Evolutionary conservation across 2,888 invertebrate genomes (phyloP).

Genomic region (Uloborus plumipes): DNA sequence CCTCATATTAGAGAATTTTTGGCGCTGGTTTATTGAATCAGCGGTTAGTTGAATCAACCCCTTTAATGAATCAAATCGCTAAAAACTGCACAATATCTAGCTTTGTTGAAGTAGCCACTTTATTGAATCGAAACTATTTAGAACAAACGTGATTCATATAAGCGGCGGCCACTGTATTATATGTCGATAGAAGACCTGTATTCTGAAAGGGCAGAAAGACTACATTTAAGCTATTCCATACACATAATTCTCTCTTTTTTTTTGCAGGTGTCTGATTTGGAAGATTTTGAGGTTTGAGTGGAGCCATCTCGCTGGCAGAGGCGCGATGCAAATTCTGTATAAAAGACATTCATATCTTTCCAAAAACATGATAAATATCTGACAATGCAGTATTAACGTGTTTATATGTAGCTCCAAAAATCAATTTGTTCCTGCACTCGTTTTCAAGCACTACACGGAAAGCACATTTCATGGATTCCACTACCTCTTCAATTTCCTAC

Average conservation of each 20-base stretch:
- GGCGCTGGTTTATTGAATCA: too few relatives aligned
- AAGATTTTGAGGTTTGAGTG: constrained; percentile 38
- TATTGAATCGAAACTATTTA: too few relatives aligned
- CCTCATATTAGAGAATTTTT: too few relatives aligned
- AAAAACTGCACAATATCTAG: too few relatives aligned
- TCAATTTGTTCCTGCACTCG: constrained; percentile 26
- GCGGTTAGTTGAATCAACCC: too few relatives aligned
- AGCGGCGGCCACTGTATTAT: too few relatives aligned
- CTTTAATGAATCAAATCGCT: too few relatives aligned
- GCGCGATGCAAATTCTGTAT: constrained; percentile 31
- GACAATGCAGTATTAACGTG: constrained; percentile 55
- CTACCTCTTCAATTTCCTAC: background rate
- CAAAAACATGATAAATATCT: constrained; percentile 35
- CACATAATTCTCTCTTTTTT: background rate
- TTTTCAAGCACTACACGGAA: constrained; percentile 47
- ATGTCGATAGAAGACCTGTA: too few relatives aligned
- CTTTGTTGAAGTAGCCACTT: too few relatives aligned
- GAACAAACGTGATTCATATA: too few relatives aligned
- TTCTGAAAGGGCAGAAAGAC: too few relatives aligned
- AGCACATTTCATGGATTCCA: constrained; percentile 24
- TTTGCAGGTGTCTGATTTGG: constrained; percentile 29
- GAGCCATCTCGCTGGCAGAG: background rate
- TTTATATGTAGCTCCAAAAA: constrained; percentile 42
- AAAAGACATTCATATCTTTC: constrained; percentile 52
- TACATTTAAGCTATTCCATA: too few relatives aligned